These are phyloP conservation scores for Barnardius zonarius DNA, from an alignment of 2,113 vertebrate genomes.

Conservation along the genomic window DNA sequence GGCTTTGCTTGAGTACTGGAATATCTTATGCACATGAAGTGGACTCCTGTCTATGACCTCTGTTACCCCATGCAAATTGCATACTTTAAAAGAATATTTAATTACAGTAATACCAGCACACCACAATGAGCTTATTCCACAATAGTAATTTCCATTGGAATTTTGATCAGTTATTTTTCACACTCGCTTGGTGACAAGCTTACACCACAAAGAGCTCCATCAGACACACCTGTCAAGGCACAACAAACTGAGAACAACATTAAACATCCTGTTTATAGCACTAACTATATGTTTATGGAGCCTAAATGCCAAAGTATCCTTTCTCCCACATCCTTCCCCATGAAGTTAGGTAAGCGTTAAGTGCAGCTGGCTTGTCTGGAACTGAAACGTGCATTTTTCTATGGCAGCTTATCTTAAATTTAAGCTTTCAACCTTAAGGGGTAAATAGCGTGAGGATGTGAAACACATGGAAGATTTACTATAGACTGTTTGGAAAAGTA, in stretches of 20 bases:
- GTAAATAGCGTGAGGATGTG: slow-evolving; percentile 34
- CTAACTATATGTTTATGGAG: neutral
- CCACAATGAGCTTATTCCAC: neutral
- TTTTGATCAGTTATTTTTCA: neutral
- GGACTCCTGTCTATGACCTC: neutral
- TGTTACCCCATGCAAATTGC: neutral
- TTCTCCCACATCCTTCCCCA: neutral
- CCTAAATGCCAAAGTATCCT: neutral
- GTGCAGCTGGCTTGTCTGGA: neutral
- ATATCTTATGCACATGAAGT: neutral
- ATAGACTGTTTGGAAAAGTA: neutral
- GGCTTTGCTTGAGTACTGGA: neutral
- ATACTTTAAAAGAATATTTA: neutral
- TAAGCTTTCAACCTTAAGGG: slow-evolving; percentile 46
- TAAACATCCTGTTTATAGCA: neutral
- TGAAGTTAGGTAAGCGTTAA: neutral
- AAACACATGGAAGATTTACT: slow-evolving; percentile 37
- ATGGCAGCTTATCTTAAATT: slow-evolving; percentile 13
- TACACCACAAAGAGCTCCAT: neutral
- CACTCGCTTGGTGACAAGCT: neutral
- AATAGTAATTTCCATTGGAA: neutral
- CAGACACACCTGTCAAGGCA: neutral
- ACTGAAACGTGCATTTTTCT: neutral
- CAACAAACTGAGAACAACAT: neutral
- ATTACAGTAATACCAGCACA: neutral